Base-by-base conservation (phyloP, 2,113 vertebrate species). In the Catharus bicknelli region DNA sequence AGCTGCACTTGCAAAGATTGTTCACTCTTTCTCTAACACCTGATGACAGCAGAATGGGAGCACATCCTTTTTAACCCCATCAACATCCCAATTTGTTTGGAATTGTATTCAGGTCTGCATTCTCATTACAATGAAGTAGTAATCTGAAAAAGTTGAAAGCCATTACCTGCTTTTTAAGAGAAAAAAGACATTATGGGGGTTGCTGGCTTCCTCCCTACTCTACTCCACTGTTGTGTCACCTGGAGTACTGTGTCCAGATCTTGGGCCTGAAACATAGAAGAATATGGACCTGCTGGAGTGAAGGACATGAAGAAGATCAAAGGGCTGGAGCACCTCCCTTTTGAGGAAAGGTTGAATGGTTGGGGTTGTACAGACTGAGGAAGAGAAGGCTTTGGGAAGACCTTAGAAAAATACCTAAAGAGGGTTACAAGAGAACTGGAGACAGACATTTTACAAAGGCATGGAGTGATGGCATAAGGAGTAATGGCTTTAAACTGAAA, bases 1-100 rank as follows among this genome's bases (percentile, higher is more conserved):
- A 55, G 78, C 59, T 94, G 55, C 66, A 79, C 83, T 95, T 89
- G 43, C 81, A 91, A 77, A 92, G 54, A 78, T 57, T 73, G 29
- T 79, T 90, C 61, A 51, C 29, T 90, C 42, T 82, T 90, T 81
- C 58, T 86, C 32, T 69, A 84, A 93, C 50, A 66, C 54, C 63
- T 77, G 58, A 90, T 4, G 22, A 34, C 27, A 69, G 62, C 58
- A 55, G 74, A 89, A 87, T 58, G 66, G 18, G 34, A 92, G 5
- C 34, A 69, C 32, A 77, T 89, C 23, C 25, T 69, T 89, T 75
- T 86, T 84, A 91, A 90, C 47, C 3, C 20, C 19, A 23, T 53
- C 14, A 26, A 30, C 13, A 66, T n/a, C 29, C 13, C 19, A 34
- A 43, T 76, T 36, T 15, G 1, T 73, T 69, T 29, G 74, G 36